Base-by-base conservation (phyloP, 1,140 invertebrate species). In the Melitaea cinxia region DNA sequence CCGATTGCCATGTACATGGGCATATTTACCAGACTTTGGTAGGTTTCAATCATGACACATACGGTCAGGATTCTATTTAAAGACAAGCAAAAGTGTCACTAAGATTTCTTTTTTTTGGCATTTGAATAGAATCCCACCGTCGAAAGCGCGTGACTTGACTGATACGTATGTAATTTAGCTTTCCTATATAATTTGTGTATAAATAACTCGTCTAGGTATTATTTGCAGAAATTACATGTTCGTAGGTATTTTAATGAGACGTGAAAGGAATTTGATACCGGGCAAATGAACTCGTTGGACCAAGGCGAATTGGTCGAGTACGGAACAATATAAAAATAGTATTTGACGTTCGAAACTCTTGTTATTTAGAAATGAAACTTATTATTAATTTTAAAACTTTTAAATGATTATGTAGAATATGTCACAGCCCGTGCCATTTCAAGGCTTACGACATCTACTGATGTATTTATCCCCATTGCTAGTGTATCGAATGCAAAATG, bases 231-330 rank as follows among this genome's bases (percentile, higher is more conserved):
- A 59, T 59, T 54, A 24, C 50, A 55, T 47, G 50, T 56, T 42
- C 45, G 58, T 66, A 62, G 64, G 33, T 28, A 72, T 69, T 70
- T 68, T 77, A 74, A 63, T 53, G 61, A 55, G 55, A 64, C 70
- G 75, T 73, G 68, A 75, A 73, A 69, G 73, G 75, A 73, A 75
- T 78, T 69, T 57, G 23, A 63, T 67, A 62, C 53, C 45, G 56
- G 73, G 64, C 61, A 68, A 65, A 68, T 68, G 26, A 71, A 73
- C 59, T 72, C 47, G 61, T 57, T 63, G 52, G 42, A 68, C 65
- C 75, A 78, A 78, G 75, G 73, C 66, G 58, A 65, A 63, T 75
- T 52, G 69, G 67, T 77, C 26, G 61, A 61, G 65, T 72, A 68
- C 65, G 68, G 68, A 70, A 62, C 65, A 71, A 65, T 65, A 67